Evolutionary conservation across 2,797 vertebrate species (phyloP).

Genomic region (Mico argentatus): DNA sequence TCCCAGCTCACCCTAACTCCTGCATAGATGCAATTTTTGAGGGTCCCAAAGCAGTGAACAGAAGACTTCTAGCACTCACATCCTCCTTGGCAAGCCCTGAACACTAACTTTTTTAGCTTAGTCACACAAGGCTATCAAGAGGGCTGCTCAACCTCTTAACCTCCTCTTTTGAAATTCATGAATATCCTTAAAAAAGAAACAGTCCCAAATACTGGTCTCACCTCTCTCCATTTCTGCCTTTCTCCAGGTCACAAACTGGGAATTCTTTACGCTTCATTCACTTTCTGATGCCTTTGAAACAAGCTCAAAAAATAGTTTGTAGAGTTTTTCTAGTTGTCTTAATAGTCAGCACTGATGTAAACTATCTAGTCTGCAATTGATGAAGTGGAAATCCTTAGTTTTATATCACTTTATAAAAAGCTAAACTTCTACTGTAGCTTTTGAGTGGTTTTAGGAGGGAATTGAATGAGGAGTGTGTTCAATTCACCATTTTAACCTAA

Average conservation of each 20-base stretch:
- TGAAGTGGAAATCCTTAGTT: not conserved
- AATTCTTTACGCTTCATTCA: not conserved
- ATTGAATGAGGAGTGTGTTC: not conserved
- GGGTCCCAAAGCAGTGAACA: not conserved
- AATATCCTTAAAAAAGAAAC: conserved; percentile 8
- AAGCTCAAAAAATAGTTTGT: not conserved
- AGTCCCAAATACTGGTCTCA: not conserved
- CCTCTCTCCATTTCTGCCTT: not conserved
- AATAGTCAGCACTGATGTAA: not conserved
- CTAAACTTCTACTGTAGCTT: not conserved
- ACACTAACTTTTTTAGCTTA: not conserved
- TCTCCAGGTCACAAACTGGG: not conserved
- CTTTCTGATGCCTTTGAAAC: conserved; percentile 9
- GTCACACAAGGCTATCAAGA: not conserved
- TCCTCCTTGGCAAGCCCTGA: not conserved
- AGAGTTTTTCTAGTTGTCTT: not conserved
- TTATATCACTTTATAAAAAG: not conserved
- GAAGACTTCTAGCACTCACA: not conserved
- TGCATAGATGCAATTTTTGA: not conserved
- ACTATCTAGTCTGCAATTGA: not conserved
- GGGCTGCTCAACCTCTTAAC: not conserved
- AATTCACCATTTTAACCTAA: not conserved
- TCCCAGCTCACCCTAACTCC: not conserved
- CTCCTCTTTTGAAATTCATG: not conserved
- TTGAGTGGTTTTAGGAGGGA: not conserved